Evolutionary conservation across 2,888 invertebrate genomes (phyloP).

Genomic region (Amphipoea oculea): DNA sequence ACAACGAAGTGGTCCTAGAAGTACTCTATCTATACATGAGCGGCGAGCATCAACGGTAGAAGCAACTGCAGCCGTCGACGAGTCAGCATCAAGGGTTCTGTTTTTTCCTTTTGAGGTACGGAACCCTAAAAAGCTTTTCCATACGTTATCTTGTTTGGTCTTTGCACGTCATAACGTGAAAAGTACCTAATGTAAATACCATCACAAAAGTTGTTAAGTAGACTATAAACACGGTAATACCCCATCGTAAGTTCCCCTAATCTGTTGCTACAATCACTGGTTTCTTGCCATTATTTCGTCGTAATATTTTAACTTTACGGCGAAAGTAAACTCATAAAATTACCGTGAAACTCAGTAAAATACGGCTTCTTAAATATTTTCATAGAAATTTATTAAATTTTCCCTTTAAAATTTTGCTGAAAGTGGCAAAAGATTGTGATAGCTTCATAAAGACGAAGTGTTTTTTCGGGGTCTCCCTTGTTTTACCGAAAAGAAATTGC

Average conservation of each 20-base stretch:
- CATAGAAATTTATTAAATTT: slow-evolving; percentile 23
- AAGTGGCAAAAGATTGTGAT: slow-evolving; percentile 35
- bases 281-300: slow-evolving; percentile 24
- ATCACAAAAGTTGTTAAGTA: slow-evolving; percentile 25
- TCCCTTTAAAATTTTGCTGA: slow-evolving; percentile 17
- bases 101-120: background rate
- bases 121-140: too few species aligned
- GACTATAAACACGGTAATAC: slow-evolving; percentile 28
- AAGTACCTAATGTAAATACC: background rate
- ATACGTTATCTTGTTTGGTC: too few species aligned
- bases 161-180: too few species aligned
- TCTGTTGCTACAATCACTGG: slow-evolving; percentile 44
- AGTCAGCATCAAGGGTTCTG: too few species aligned
- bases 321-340: slow-evolving; percentile 55
- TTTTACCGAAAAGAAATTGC: too few species aligned
- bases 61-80: too few species aligned
- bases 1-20: too few species aligned
- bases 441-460: slow-evolving; percentile 28
- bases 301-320: slow-evolving; percentile 56
- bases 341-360: slow-evolving; percentile 18
- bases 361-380: slow-evolving; percentile 24
- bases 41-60: too few species aligned
- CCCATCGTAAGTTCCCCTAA: slow-evolving; percentile 11
- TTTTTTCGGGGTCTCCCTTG: too few species aligned
- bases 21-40: too few species aligned